Base-by-base conservation (phyloP, 2,113 vertebrate genomes). In the Chitala chitala region DNA sequence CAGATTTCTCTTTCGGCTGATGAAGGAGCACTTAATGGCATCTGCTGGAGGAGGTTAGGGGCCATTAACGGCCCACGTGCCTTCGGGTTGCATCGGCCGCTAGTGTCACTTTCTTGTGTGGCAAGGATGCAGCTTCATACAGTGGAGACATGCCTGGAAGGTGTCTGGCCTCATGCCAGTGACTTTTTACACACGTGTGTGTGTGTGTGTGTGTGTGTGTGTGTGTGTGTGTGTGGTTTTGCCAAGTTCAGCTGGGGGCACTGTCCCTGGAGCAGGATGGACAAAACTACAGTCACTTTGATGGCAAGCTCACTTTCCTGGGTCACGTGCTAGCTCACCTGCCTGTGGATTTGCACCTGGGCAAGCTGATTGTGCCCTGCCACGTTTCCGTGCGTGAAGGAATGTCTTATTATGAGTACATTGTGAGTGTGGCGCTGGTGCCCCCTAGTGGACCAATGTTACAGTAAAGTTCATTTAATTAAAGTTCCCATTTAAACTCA, bases 321-420 rank as follows among this genome's bases (percentile, higher is more conserved):
- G 97, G 96, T 53, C 82, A 71, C 0, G 87, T 99, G 0, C 73
- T 98, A 69, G 92, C 92, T n/a, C 88, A 94, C 2, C 85, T 99
- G 7, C 97, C 97, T 0, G 86, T 99, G 73, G 88, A 90, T 29
- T 85, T 93, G 73, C 87, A 84, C 73, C 90, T 98, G 13, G 97
- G 96, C 31, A 99, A 98, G 78, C 71, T 99, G 81, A 84, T 98
- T n/a, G 92, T 96, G 29, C 87, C 98, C 1, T 95, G 96, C 0
- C 92, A 99, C 87, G 24, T 98, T 98, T 1, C 94, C 94, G 3
- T 98, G 96, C 74, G 90, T 99, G 71, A 91, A 98, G 13, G 96
- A 99, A 29, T 94, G 92, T 74, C 93, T 98, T 24, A 97, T 98
- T 75, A 93, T 98, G 72, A 95, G 96, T n/a, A n/a, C n/a, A n/a